Conservation (phyloP, 1,140 invertebrate genomes). For the Dufourea novaeangliae region DNA sequence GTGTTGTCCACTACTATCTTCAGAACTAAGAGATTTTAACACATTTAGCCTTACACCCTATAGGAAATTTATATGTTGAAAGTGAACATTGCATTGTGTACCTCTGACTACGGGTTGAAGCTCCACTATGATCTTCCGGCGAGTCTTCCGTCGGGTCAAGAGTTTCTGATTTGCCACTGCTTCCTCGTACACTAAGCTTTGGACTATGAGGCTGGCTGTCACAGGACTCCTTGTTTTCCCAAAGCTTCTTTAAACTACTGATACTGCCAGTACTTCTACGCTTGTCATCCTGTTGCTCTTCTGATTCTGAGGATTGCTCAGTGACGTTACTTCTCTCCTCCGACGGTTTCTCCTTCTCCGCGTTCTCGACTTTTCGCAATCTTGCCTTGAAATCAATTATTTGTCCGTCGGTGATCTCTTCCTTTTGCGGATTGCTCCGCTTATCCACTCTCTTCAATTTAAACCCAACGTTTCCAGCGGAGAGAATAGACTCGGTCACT, state of each 20-base stretch:
- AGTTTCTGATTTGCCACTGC: conserved; percentile 71
- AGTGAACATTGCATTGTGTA: background rate
- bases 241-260: conserved; percentile 94
- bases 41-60: background rate
- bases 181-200: conserved; percentile 81
- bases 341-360: conserved; percentile 80
- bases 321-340: conserved; percentile 51
- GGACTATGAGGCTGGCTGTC: conserved; percentile 84
- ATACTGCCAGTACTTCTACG: conserved; percentile 96
- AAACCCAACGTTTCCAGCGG: conserved; percentile 71
- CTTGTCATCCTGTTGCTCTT: conserved; percentile 86
- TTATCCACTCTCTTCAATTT: conserved; percentile 87
- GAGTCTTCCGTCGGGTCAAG: conserved; percentile 80
- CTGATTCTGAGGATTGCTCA: conserved; percentile 49
- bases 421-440: conserved; percentile 79
- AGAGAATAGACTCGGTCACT: conserved; percentile 51
- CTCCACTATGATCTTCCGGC: conserved; percentile 79
- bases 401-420: conserved; percentile 82
- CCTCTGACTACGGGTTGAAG: conserved; percentile 74
- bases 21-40: no score
- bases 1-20: no score
- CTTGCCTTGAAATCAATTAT: conserved; percentile 93
- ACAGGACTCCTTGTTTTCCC: conserved; percentile 88
- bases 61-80: background rate
- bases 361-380: conserved; percentile 89